Evolutionary conservation across 2,888 invertebrate genomes (phyloP), one percentile per base, ranked within the genome.

Genomic region (Platycheirus albimanus): DNA sequence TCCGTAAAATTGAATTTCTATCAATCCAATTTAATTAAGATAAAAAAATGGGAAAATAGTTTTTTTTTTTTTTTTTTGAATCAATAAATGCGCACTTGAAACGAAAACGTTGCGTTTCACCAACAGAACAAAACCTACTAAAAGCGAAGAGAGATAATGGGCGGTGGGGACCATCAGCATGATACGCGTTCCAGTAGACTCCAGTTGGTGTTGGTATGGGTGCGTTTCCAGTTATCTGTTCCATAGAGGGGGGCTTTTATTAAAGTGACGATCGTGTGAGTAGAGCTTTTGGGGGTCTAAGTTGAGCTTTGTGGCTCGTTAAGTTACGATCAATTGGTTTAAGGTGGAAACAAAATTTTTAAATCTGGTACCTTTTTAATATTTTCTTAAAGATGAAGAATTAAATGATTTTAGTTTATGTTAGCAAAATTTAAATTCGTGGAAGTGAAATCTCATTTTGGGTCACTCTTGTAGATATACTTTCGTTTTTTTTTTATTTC

Each of bases 41-140:
- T 58, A 61, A 41, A 47, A 13, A 20, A 13, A 47, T 28, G 49
- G 43, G 33, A n/a, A n/a, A n/a, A n/a, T n/a, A n/a, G n/a, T n/a
- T n/a, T 24, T 61, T 38, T 52, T 41, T 72, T 63, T 66, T 24
- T 24, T 24, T 4, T 24, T 24, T 24, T 4, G 24, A 4, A 24
- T n/a, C n/a, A n/a, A n/a, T 38, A 7, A 41, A 41, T 41, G 38
- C 13, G 67, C 81, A 81, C 81, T 81, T 81, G 76, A 81, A 81
- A 81, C 67, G 71, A 47, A 63, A 75, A 84, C 85, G 75, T 74
- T 74, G 74, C 80, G 77, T 84, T 81, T 85, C 84, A 83, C 85
- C 85, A 86, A 80, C 86, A 70, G 86, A 85, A 85, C 84, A 83
- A 85, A 64, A 86, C 85, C 86, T 77, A 86, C 86, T 85, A 76